Percentiles rank a stretch among this genome's conserved stretches.
These are phyloP conservation scores for silkworm (Bombyx mori) DNA, from an alignment of 1,140 invertebrate genomes.

Conservation along the genomic window ASM3026992v2 NC_085127.1:11747501-11748000, in stretches of 20 bases:
- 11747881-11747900: slow-evolving; percentile 66
- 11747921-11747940: slow-evolving; percentile 53
- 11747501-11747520: too few relatives aligned
- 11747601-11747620: too few relatives aligned
- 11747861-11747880: slow-evolving; percentile 58
- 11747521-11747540: too few relatives aligned
- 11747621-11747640: too few relatives aligned
- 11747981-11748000: too few relatives aligned
- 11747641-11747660: too few relatives aligned
- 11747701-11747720: slow-evolving; percentile 10
- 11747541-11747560: too few relatives aligned
- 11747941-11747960: slow-evolving; percentile 18
- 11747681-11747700: not conserved
- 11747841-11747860: slow-evolving; percentile 53
- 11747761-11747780: slow-evolving; percentile 69
- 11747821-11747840: slow-evolving; percentile 56
- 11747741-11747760: slow-evolving; percentile 64
- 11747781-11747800: slow-evolving; percentile 37
- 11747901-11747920: slow-evolving; percentile 64
- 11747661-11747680: too few relatives aligned
- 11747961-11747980: too few relatives aligned
- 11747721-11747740: slow-evolving; percentile 10
- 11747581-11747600: too few relatives aligned
- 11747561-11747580: too few relatives aligned
- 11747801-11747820: slow-evolving; percentile 57